Percentiles rank a stretch among this genome's conserved stretches.
phyloP scores from a whole-genome alignment of 2,888 invertebrate species.

The Hemistola chrysoprasaria region DNA sequence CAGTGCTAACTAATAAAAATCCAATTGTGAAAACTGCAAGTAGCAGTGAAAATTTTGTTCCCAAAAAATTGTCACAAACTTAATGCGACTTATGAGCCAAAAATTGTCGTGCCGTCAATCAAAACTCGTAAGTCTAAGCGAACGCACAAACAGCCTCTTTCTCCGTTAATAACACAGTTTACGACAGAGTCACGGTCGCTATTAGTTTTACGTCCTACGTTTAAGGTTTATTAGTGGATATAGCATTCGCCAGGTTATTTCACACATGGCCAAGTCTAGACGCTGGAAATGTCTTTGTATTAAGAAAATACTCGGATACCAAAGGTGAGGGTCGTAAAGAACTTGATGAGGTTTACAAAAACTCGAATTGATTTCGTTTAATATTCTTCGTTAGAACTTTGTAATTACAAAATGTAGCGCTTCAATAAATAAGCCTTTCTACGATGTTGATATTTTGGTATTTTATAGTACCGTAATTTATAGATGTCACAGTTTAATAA shows the following conservation, averaged over 20 bases:
- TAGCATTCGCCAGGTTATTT: slow-evolving; percentile 72
- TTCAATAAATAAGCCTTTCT: no score
- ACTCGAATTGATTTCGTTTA: slow-evolving; percentile 28
- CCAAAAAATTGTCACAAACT: no score
- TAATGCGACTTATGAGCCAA: no score
- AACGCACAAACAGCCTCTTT: slow-evolving; percentile 30
- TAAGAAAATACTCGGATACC: slow-evolving; percentile 46
- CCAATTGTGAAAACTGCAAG: no score
- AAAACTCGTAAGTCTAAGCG: slow-evolving; percentile 28
- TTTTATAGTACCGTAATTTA: no score
- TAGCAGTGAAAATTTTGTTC: no score
- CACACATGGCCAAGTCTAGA: slow-evolving; percentile 76
- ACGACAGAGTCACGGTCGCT: slow-evolving; percentile 68
- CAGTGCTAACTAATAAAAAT: no score
- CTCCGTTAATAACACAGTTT: slow-evolving; percentile 61
- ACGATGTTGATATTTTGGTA: no score
- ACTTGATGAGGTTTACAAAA: slow-evolving; percentile 30
- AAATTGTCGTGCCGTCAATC: not conserved
- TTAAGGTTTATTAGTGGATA: slow-evolving; percentile 75
- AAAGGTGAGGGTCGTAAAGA: slow-evolving; percentile 32
- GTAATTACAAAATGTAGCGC: no score
- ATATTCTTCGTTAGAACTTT: slow-evolving; percentile 2
- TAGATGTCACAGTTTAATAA: no score
- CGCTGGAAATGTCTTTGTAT: slow-evolving; percentile 59
- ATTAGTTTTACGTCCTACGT: slow-evolving; percentile 74